phyloP scores from a whole-genome alignment of 2,888 invertebrate genomes.

The Ichneumoninae sp. region DNA sequence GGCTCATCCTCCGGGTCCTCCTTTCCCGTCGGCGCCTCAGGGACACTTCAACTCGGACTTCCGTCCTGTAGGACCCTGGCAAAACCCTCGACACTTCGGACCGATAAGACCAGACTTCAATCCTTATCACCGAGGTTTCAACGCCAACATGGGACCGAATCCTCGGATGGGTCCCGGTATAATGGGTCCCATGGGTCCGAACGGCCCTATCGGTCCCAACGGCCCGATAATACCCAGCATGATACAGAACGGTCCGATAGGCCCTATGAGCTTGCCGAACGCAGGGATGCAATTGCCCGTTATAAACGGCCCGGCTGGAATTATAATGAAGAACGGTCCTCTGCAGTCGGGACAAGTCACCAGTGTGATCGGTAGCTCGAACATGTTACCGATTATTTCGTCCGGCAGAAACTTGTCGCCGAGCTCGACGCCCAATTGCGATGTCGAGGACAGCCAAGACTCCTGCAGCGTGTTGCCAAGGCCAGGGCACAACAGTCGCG shows the following conservation, averaged over 20 bases:
- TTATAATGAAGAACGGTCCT: slow-evolving; percentile 76
- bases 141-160: slow-evolving; percentile 76
- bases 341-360: slow-evolving; percentile 61
- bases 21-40: slow-evolving; percentile 80
- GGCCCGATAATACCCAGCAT: slow-evolving; percentile 76
- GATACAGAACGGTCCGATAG: slow-evolving; percentile 73
- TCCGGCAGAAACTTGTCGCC: slow-evolving; percentile 73
- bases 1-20: slow-evolving; percentile 81
- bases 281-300: slow-evolving; percentile 70
- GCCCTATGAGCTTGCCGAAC: slow-evolving; percentile 73
- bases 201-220: slow-evolving; percentile 68
- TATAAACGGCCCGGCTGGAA: slow-evolving; percentile 75
- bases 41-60: slow-evolving; percentile 79
- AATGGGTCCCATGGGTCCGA: slow-evolving; percentile 70
- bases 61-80: slow-evolving; percentile 81
- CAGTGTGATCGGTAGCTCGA: slow-evolving; percentile 68
- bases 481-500: slow-evolving; percentile 72
- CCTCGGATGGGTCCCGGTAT: slow-evolving; percentile 77
- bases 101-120: slow-evolving; percentile 81
- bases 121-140: slow-evolving; percentile 78
- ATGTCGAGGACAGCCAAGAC: slow-evolving; percentile 72
- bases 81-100: slow-evolving; percentile 80
- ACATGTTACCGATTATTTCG: slow-evolving; percentile 61
- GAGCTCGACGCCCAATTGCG: slow-evolving; percentile 71
- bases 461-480: slow-evolving; percentile 30